Evolutionary conservation across 2,113 vertebrate genomes (phyloP), one percentile per base, ranked within the genome.

Genomic region (Odontesthes bonariensis): DNA sequence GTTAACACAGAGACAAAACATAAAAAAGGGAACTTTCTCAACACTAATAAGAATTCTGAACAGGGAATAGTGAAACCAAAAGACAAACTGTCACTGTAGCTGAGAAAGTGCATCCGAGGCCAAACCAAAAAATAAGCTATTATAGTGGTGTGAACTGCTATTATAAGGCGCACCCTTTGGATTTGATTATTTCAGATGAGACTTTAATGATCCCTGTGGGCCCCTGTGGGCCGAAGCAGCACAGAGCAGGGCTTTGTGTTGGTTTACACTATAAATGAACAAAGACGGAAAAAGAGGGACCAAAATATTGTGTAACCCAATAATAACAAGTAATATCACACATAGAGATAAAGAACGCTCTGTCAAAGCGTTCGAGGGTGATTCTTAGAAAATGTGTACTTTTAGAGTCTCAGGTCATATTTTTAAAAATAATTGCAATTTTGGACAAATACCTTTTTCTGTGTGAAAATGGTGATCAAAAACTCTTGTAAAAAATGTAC

Each of bases 131-230:
- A n/a, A 55, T 71, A 68, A 58, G 47, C 53, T 52, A 64, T 86
- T 55, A 74, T 64, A 77, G 77, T 66, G 82, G 54, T 60, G 82
- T 82, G 68, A 84, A 79, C 63, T 79, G 53, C 78, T 82, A 82
- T 73, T 82, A 82, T 73, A 79, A 84, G 55, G 1, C 51, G 12
- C 8, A 10, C 69, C 60, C 62, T 71, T 64, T 42, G 8, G 54
- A 83, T 81, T 71, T 86, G 72, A 85, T 89, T 68, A 57, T 77
- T 64, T 83, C 38, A 72, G 77, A 83, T 89, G 80, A 87, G 85
- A 84, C 59, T 83, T 87, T 85, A 85, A 85, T 79, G 64, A 79
- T 75, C 69, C 72, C 66, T 69, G 61, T 52, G 55, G n/a, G n/a
- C n/a, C n/a, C n/a, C n/a, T 68, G 33, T 31, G 74, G 35, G 82